Evolutionary conservation across 92 coral and sea anemone genomes (phyloP).

Genomic region (Bergia sp.): DNA sequence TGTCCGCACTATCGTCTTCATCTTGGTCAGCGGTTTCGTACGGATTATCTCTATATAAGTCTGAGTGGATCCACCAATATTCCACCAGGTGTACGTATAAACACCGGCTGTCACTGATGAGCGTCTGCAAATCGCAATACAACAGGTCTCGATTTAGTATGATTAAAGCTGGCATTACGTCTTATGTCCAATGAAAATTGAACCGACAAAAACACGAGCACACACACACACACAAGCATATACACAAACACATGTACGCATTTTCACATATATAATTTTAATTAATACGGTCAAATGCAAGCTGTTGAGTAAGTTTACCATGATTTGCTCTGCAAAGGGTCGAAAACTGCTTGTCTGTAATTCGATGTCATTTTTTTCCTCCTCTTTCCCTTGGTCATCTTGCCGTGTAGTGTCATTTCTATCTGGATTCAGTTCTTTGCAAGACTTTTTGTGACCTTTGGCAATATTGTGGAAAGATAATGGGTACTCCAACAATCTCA

Average conservation of each 20-base stretch:
- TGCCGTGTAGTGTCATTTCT: not conserved
- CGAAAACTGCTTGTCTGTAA: not conserved
- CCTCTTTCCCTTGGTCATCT: not conserved
- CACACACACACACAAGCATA: too few species aligned
- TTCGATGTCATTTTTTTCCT: not conserved
- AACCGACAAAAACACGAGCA: too few species aligned
- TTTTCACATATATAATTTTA: too few species aligned
- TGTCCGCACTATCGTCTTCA: not conserved
- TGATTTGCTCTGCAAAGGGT: constrained; percentile 27
- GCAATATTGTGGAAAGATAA: constrained; percentile 24
- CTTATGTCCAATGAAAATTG: not conserved
- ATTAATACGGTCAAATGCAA: too few species aligned
- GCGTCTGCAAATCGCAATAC: not conserved
- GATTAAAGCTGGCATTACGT: not conserved
- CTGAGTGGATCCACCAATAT: constrained; percentile 28
- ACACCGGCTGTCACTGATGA: constrained; percentile 4
- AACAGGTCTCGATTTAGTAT: not conserved
- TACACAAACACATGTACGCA: too few species aligned
- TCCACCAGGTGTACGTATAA: constrained; percentile 24
- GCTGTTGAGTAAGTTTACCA: not conserved
- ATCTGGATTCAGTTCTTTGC: not conserved
- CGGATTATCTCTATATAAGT: not conserved
- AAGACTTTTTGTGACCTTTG: not conserved
- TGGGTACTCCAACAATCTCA: constrained; percentile 34
- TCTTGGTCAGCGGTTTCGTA: constrained; percentile 1